These are phyloP conservation scores for Speoplatyrhinus poulsoni DNA, from an alignment of 2,113 vertebrate genomes.

Conservation along the genomic window DNA sequence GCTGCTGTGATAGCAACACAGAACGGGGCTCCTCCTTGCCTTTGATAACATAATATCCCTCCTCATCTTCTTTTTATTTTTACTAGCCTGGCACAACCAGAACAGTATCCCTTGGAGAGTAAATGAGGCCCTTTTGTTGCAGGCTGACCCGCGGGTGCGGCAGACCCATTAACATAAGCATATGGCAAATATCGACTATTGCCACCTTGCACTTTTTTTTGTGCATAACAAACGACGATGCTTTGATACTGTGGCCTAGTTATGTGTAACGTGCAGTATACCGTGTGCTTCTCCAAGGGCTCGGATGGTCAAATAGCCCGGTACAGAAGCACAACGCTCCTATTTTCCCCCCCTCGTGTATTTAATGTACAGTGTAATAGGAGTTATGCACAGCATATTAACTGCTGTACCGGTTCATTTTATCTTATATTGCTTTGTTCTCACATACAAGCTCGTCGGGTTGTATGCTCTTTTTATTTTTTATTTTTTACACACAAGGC, in stretches of 20 bases:
- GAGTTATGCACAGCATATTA: constrained; percentile 14
- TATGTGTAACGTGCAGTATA: constrained; percentile 17
- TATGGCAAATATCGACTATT: constrained; percentile 64
- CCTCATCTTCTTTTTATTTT: constrained; percentile 68
- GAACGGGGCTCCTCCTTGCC: constrained; percentile 66
- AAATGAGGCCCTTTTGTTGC: constrained; percentile 69
- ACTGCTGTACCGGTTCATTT: constrained; percentile 15
- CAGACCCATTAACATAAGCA: constrained; percentile 69
- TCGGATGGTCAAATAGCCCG: constrained; percentile 27
- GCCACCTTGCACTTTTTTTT: constrained; percentile 59
- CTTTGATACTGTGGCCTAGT: constrained; percentile 45
- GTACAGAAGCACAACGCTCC: neutral
- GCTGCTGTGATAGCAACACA: constrained; percentile 74
- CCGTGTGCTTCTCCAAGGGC: constrained; percentile 15
- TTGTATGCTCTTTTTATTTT: constrained; percentile 44
- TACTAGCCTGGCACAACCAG: constrained; percentile 67
- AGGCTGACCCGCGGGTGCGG: constrained; percentile 71
- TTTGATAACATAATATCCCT: constrained; percentile 72
- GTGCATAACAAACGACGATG: constrained; percentile 57
- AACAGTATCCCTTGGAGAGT: constrained; percentile 70
- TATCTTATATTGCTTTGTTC: constrained; percentile 1
- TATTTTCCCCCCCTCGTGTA: neutral
- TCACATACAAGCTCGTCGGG: constrained; percentile 28
- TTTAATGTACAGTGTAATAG: constrained; percentile 38
- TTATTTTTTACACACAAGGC: constrained; percentile 46